phyloP scores from a whole-genome alignment of 2,888 invertebrate genomes.

The Agapostemon virescens region DNA sequence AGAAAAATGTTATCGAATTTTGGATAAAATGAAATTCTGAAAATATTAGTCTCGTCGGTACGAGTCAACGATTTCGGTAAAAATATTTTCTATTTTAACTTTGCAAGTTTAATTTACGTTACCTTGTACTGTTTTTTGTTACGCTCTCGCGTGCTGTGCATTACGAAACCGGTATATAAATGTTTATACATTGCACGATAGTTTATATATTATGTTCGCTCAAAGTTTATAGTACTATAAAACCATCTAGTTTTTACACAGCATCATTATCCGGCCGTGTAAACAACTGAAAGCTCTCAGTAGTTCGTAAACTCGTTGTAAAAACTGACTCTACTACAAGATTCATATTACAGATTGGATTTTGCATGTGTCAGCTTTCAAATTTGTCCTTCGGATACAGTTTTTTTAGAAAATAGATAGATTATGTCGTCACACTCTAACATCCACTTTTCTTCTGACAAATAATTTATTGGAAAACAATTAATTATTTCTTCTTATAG shows the following conservation, averaged over 20 bases:
- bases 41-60: too few species aligned
- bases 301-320: slow-evolving; percentile 19
- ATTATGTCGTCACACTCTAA: too few species aligned
- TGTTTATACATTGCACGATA: neutral
- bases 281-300: slow-evolving; percentile 1
- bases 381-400: neutral
- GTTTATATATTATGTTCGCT: neutral
- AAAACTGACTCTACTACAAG: neutral
- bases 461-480: too few species aligned
- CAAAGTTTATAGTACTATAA: slow-evolving; percentile 4
- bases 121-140: too few species aligned
- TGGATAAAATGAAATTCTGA: neutral
- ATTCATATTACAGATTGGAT: slow-evolving; percentile 5
- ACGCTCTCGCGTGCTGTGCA: neutral
- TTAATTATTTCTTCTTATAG: too few species aligned
- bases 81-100: too few species aligned
- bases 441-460: too few species aligned
- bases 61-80: too few species aligned
- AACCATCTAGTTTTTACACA: neutral
- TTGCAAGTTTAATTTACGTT: too few species aligned
- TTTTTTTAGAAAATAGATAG: too few species aligned
- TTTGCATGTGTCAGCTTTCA: neutral
- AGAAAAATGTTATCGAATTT: neutral
- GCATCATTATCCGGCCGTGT: neutral
- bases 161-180: neutral